These are phyloP conservation scores for Phenacoccus solenopsis DNA, from an alignment of 1,140 invertebrate species.

Conservation along the genomic window DNA sequence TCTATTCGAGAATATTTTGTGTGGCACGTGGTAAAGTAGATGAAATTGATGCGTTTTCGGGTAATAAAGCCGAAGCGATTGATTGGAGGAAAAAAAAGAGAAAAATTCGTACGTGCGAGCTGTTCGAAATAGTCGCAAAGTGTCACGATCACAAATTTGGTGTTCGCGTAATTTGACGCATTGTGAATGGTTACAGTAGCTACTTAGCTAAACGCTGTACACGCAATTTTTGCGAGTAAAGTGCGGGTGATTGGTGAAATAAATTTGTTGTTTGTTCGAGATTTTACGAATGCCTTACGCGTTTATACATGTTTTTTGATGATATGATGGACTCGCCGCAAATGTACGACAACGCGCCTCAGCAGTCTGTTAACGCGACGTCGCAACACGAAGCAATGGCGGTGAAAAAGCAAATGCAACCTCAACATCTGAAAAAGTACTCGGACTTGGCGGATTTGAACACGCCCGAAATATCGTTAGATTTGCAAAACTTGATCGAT, in stretches of 20 bases:
- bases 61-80: too few relatives aligned
- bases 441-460: constrained; percentile 69
- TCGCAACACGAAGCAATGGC: constrained; percentile 24
- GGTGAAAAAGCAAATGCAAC: constrained; percentile 24
- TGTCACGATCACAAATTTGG: neutral
- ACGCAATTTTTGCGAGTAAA: too few relatives aligned
- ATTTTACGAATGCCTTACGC: neutral
- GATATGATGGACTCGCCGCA: constrained; percentile 28
- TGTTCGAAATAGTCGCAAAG: neutral
- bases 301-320: constrained; percentile 15
- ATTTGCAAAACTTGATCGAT: constrained; percentile 77
- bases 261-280: neutral
- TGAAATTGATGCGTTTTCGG: too few relatives aligned
- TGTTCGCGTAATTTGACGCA: neutral
- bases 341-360: constrained; percentile 27
- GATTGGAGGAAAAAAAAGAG: too few relatives aligned
- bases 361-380: constrained; percentile 20
- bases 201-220: too few relatives aligned
- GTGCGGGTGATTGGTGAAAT: neutral
- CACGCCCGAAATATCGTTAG: constrained; percentile 75
- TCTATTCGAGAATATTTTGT: too few relatives aligned
- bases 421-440: constrained; percentile 27
- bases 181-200: neutral
- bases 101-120: neutral
- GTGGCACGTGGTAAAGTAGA: too few relatives aligned